Percentiles rank a stretch among this genome's conserved stretches.
phyloP scores from a whole-genome alignment of 2,888 invertebrate genomes.

The Drosophila mercatorum region DNA sequence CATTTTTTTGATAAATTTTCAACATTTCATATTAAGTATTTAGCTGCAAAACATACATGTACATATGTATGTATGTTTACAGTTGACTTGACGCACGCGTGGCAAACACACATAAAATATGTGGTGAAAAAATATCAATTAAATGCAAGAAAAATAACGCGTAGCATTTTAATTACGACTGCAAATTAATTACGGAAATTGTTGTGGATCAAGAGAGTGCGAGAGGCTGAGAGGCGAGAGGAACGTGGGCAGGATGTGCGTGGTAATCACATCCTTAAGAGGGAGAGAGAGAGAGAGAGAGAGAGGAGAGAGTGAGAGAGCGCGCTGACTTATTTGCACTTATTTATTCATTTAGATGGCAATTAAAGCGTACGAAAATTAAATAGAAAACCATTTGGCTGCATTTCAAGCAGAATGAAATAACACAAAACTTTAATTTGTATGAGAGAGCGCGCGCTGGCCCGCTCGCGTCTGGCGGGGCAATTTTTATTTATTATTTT shows the following conservation, averaged over 20 bases:
- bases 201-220: slow-evolving; percentile 5
- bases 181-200: slow-evolving; percentile 49
- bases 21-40: not conserved
- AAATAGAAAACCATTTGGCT: slow-evolving; percentile 72
- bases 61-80: not conserved
- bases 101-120: slow-evolving; percentile 13
- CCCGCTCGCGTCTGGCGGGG: slow-evolving; percentile 13
- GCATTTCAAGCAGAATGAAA: slow-evolving; percentile 77
- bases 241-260: not conserved
- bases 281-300: not conserved
- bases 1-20: not conserved
- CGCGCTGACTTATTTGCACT: slow-evolving; percentile 51
- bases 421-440: slow-evolving; percentile 80
- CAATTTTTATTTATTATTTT: slow-evolving; percentile 30
- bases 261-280: slow-evolving; percentile 44
- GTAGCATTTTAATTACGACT: slow-evolving; percentile 51
- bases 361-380: slow-evolving; percentile 74
- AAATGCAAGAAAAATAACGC: slow-evolving; percentile 40
- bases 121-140: slow-evolving; percentile 30
- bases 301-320: not conserved
- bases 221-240: not conserved
- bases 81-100: not conserved
- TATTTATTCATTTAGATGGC: slow-evolving; percentile 67
- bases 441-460: slow-evolving; percentile 33
- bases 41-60: not conserved